These are phyloP conservation scores for Oscheius sp. DNA, from an alignment of 2,888 invertebrate species.

Conservation along the genomic window DNA sequence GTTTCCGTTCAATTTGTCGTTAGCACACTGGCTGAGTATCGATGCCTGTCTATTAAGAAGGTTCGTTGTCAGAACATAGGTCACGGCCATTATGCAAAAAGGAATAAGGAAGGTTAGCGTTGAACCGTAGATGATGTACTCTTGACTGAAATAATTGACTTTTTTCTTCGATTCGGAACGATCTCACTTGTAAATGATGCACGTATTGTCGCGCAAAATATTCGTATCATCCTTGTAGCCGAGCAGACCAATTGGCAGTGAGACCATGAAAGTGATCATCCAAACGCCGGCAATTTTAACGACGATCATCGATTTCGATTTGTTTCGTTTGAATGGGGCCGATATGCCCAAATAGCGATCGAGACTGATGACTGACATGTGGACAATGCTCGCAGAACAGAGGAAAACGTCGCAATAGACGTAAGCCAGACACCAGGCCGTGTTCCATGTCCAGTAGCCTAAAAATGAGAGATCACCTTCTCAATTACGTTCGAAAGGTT, in stretches of 20 bases:
- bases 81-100: constrained; percentile 90
- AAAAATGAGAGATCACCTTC: background rate
- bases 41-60: constrained; percentile 80
- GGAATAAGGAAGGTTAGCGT: constrained; percentile 96
- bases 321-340: constrained; percentile 91
- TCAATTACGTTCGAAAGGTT: constrained; percentile 20
- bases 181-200: constrained; percentile 73
- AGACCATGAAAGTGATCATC: constrained; percentile 91
- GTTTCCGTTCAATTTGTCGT: constrained; percentile 59
- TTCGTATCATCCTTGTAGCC: constrained; percentile 76
- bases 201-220: constrained; percentile 74
- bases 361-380: constrained; percentile 78
- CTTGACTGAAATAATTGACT: constrained; percentile 44
- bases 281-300: constrained; percentile 93
- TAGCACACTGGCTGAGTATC: constrained; percentile 57
- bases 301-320: constrained; percentile 82
- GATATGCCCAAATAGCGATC: constrained; percentile 74
- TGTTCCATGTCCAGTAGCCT: constrained; percentile 71
- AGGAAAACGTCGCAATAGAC: constrained; percentile 84
- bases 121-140: constrained; percentile 80
- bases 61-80: constrained; percentile 91
- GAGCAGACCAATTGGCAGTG: constrained; percentile 82
- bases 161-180: background rate
- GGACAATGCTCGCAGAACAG: constrained; percentile 78
- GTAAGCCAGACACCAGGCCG: constrained; percentile 79